Percentiles rank a stretch among this genome's conserved stretches.
Conservation (phyloP, 2,113 vertebrate species). For the Semnornis frantzii region DNA sequence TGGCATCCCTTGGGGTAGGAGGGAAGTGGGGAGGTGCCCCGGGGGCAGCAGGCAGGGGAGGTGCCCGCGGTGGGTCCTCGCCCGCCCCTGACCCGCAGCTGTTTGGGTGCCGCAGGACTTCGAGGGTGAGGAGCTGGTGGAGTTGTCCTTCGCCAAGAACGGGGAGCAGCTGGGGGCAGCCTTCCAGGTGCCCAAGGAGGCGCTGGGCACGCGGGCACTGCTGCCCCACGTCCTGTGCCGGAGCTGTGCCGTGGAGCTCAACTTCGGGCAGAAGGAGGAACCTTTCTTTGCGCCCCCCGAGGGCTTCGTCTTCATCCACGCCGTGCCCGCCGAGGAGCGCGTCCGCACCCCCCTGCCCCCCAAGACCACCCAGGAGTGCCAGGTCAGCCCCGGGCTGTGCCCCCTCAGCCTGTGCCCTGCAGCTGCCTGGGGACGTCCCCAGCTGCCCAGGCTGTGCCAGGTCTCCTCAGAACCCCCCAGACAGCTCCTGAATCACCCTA, state of each 20-base stretch:
- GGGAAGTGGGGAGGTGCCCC: too few species aligned
- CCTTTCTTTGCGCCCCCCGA: neutral
- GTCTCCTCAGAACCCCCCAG: too few species aligned
- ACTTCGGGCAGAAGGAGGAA: neutral
- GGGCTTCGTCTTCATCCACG: neutral
- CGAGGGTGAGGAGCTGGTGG: neutral
- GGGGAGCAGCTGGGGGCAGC: neutral
- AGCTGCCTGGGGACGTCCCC: too few species aligned
- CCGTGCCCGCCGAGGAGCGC: neutral
- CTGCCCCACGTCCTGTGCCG: neutral
- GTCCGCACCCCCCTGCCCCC: neutral
- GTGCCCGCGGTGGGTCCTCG: too few species aligned
- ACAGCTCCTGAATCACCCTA: neutral
- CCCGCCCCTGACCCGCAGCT: too few species aligned
- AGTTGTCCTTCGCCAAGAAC: neutral
- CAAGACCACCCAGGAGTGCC: neutral
- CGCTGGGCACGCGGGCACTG: neutral
- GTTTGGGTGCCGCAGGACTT: neutral
- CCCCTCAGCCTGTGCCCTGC: too few species aligned
- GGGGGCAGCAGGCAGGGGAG: too few species aligned
- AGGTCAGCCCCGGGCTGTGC: too few species aligned
- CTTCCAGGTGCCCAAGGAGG: neutral
- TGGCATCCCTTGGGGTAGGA: too few species aligned
- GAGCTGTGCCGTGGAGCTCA: neutral
- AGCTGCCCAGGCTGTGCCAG: too few species aligned